These are phyloP conservation scores for Lophotis ruficrista DNA, from an alignment of 2,113 vertebrate species.

Conservation along the genomic window DNA sequence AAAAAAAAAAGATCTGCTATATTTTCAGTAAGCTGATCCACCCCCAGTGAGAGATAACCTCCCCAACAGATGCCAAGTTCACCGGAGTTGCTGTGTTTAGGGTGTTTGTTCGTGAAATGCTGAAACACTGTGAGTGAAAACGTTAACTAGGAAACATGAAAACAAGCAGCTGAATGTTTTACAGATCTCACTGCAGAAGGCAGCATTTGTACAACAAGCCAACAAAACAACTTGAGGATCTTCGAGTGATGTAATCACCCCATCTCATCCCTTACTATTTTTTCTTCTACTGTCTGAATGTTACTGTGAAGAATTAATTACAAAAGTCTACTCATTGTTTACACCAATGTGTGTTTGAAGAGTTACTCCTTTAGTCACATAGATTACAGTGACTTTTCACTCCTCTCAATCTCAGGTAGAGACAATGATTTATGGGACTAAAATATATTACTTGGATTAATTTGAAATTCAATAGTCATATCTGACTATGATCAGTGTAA, in stretches of 20 bases:
- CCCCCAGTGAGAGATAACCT: background rate
- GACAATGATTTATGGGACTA: background rate
- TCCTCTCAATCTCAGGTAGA: background rate
- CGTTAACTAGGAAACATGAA: background rate
- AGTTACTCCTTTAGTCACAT: background rate
- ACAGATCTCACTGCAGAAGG: slow-evolving; percentile 5
- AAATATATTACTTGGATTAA: background rate
- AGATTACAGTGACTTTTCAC: background rate
- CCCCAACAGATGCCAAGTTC: background rate
- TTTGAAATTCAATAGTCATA: background rate
- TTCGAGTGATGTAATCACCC: background rate
- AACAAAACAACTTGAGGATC: background rate
- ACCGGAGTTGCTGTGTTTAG: slow-evolving; percentile 8
- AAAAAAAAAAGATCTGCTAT: background rate
- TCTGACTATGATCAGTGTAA: background rate
- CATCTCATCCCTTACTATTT: background rate
- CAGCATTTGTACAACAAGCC: background rate
- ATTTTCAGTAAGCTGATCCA: slow-evolving; percentile 29
- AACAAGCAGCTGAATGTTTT: slow-evolving; percentile 31
- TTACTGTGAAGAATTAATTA: background rate
- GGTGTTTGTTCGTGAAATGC: slow-evolving; percentile 4
- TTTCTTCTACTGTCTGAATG: background rate
- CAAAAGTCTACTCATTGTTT: background rate
- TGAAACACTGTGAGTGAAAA: slow-evolving; percentile 39
- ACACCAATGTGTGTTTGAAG: background rate